Evolutionary conservation across 2,888 invertebrate genomes (phyloP).

Genomic region (Eudemis profundana): DNA sequence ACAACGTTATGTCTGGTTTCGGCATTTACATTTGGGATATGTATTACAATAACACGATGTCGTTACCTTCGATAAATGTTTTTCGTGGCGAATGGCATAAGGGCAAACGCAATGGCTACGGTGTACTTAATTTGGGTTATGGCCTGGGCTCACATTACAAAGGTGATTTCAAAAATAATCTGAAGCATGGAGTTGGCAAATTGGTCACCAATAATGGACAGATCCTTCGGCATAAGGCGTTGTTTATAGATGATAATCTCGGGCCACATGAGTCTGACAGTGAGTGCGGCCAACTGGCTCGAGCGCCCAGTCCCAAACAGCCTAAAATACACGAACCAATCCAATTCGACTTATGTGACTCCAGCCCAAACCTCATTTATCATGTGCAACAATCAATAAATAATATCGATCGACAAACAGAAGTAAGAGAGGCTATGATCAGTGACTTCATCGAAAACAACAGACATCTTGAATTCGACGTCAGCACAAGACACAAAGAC

Average conservation of each 20-base stretch:
- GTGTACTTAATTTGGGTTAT: constrained; percentile 78
- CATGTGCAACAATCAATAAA: constrained; percentile 73
- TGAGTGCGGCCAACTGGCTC: constrained; percentile 15
- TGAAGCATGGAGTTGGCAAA: constrained; percentile 84
- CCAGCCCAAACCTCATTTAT: constrained; percentile 73
- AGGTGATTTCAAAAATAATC: constrained; percentile 83
- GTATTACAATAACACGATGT: constrained; percentile 79
- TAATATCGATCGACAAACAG: constrained; percentile 66
- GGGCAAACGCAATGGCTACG: constrained; percentile 82
- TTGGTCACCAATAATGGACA: constrained; percentile 85
- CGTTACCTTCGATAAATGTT: constrained; percentile 79
- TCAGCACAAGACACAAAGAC: constrained; percentile 2
- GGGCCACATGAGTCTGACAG: constrained; percentile 51
- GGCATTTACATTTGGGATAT: constrained; percentile 86
- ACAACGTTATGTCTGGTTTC: constrained; percentile 84
- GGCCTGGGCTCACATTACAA: constrained; percentile 83
- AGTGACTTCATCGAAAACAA: constrained; percentile 68
- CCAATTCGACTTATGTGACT: constrained; percentile 67
- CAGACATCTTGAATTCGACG: constrained; percentile 50
- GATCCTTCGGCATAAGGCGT: constrained; percentile 73
- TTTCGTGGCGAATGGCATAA: constrained; percentile 85
- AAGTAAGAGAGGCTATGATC: constrained; percentile 62
- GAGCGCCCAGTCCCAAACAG: constrained; percentile 52
- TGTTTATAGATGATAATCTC: constrained; percentile 84
- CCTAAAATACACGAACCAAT: constrained; percentile 55